Base-by-base conservation (phyloP, 2,888 invertebrate genomes). In the Cosmorhoe ocellata region DNA sequence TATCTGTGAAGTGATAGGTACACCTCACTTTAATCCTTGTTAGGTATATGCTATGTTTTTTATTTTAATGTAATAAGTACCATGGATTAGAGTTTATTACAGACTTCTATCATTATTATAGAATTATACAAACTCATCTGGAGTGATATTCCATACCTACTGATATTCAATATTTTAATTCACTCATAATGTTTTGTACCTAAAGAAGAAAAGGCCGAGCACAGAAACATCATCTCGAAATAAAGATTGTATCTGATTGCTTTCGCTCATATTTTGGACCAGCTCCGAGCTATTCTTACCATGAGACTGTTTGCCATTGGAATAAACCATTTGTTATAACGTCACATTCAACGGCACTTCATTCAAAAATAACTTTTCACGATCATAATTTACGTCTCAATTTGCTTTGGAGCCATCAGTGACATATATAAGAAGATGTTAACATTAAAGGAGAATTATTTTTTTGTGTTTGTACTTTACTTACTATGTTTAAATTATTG, bases 271-370 rank as follows among this genome's bases (percentile, higher is more conserved):
- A 40, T 37, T 53, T 57, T 40, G 32, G 38, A 27, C 60, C 55
- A 33, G 47, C 52, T 42, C 32, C 22, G 10, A 31, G 44, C 51
- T 56, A 53, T 56, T 53, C 50, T 51, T 48, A 32, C 37, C 44
- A 42, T 37, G 48, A 51, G 51, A 39, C 51, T 41, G 39, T 53
- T 58, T 45, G 46, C 60, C 59, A 52, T 49, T 45, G 37, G 46
- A 69, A 71, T 69, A 69, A 74, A 68, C 71, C 73, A 81, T 81
- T 81, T 79, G 74, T 79, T 74, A 74, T 58, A 52, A 64, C 61
- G 69, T 74, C 73, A 72, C 72, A 56, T 60, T 58, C 46, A 31
- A 46, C 55, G 55, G 44, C 50, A 53, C 57, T 55, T 51, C 60
- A 50, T 61, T 58, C 63, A 28, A 77, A 75, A 79, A 75, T 69